Evolutionary conservation across 2,797 vertebrate genomes (phyloP).

Genomic region (Hozukius guyotensis): DNA sequence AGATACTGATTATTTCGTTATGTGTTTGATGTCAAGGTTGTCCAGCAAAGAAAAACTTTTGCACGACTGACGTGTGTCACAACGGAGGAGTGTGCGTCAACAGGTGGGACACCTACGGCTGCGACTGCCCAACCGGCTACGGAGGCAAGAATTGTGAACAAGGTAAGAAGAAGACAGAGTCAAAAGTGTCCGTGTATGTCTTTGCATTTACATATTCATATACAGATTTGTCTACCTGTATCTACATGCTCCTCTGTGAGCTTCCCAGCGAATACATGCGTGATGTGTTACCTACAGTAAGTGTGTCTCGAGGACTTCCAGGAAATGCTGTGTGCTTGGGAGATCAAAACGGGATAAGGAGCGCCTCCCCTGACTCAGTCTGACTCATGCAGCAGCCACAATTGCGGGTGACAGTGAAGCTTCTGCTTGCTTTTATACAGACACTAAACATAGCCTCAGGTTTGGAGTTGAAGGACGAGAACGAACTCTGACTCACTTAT

Average conservation of each 20-base stretch:
- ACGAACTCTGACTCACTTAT: constrained; percentile 33
- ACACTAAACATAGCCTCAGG: constrained; percentile 44
- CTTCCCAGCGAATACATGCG: background rate
- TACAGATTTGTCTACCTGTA: background rate
- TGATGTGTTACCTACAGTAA: background rate
- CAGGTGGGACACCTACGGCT: constrained; percentile 93
- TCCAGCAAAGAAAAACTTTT: constrained; percentile 90
- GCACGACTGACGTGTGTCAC: constrained; percentile 86
- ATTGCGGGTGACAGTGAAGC: constrained; percentile 27
- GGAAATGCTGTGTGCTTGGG: constrained; percentile 26
- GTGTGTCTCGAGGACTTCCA: constrained; percentile 16
- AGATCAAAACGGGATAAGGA: constrained; percentile 45
- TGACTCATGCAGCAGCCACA: constrained; percentile 58
- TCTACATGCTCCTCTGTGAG: background rate
- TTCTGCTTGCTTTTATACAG: background rate
- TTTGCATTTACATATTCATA: background rate
- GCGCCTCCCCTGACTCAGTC: constrained; percentile 39
- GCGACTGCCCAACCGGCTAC: constrained; percentile 87
- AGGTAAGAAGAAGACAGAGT: constrained; percentile 78
- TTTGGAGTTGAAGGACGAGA: constrained; percentile 32
- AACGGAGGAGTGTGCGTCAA: constrained; percentile 92
- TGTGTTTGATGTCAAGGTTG: constrained; percentile 84
- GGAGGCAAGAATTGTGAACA: constrained; percentile 97
- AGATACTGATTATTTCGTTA: background rate
- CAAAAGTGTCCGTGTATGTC: background rate